A percentile compares a stretch with the other conserved stretches of the same genome.
Evolutionary conservation across 2,888 invertebrate species (phyloP).

Genomic region (Tipula helvola): DNA sequence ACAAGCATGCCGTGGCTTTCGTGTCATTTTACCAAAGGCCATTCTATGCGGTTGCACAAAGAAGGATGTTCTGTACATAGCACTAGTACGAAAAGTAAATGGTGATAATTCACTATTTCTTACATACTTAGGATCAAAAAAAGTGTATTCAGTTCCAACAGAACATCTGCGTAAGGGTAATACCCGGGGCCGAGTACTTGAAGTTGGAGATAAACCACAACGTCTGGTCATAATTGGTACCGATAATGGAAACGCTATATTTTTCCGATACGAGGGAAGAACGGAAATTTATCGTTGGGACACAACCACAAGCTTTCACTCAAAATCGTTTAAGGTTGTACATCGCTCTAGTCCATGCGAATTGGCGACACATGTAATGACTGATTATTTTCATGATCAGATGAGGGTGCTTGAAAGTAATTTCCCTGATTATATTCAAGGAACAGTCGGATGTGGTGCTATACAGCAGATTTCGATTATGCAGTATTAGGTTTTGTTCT

Average conservation of each 20-base stretch:
- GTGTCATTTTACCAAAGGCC: conserved; percentile 47
- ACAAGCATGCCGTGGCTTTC: conserved; percentile 45
- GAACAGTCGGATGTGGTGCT: conserved; percentile 47
- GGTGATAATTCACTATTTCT: conserved; percentile 46
- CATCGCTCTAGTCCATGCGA: conserved; percentile 40
- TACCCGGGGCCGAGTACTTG: conserved; percentile 39
- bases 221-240: conserved; percentile 48
- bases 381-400: conserved; percentile 42
- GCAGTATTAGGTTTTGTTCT: conserved; percentile 10
- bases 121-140: conserved; percentile 48
- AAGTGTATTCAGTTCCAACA: conserved; percentile 50
- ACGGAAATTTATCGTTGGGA: conserved; percentile 48
- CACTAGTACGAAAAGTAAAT: conserved; percentile 44
- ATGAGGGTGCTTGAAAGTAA: conserved; percentile 50
- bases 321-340: conserved; percentile 39
- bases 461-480: conserved; percentile 39
- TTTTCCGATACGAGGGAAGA: conserved; percentile 46
- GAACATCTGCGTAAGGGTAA: conserved; percentile 46
- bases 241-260: conserved; percentile 45
- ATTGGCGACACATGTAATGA: conserved; percentile 45
- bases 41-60: conserved; percentile 39
- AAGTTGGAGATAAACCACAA: conserved; percentile 44
- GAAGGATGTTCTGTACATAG: conserved; percentile 52
- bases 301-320: conserved; percentile 34
- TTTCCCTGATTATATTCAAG: conserved; percentile 49